Evolutionary conservation across 2,113 vertebrate species (phyloP).

Genomic region (Coracopsis vasa): DNA sequence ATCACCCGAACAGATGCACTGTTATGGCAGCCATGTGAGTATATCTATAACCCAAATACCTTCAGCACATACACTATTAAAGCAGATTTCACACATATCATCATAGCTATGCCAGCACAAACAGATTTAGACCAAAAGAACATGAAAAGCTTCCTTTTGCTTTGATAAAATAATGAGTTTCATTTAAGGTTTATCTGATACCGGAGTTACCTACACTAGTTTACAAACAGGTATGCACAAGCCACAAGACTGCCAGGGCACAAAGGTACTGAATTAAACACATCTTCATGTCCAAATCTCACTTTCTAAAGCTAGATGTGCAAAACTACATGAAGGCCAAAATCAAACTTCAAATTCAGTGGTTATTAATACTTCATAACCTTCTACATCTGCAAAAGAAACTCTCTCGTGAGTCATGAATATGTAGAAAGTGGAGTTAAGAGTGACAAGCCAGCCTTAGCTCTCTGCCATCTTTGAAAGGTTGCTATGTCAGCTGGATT

Average conservation of each 20-base stretch:
- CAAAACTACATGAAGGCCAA: not conserved
- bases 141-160: not conserved
- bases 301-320: not conserved
- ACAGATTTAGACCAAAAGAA: not conserved
- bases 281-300: not conserved
- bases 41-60: not conserved
- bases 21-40: not conserved
- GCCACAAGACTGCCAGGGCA: not conserved
- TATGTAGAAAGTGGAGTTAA: not conserved
- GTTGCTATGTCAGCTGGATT: not conserved
- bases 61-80: not conserved
- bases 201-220: not conserved
- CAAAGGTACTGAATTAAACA: accelerated
- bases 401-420: not conserved
- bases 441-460: not conserved
- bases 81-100: not conserved
- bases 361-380: not conserved
- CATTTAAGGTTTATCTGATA: not conserved
- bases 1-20: accelerated
- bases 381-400: not conserved
- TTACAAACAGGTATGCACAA: not conserved
- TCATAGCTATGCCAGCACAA: not conserved
- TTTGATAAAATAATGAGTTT: not conserved
- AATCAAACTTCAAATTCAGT: not conserved
- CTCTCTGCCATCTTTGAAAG: not conserved